phyloP scores from a whole-genome alignment of 2,888 invertebrate species.

The Sepiola atlantica region DNA sequence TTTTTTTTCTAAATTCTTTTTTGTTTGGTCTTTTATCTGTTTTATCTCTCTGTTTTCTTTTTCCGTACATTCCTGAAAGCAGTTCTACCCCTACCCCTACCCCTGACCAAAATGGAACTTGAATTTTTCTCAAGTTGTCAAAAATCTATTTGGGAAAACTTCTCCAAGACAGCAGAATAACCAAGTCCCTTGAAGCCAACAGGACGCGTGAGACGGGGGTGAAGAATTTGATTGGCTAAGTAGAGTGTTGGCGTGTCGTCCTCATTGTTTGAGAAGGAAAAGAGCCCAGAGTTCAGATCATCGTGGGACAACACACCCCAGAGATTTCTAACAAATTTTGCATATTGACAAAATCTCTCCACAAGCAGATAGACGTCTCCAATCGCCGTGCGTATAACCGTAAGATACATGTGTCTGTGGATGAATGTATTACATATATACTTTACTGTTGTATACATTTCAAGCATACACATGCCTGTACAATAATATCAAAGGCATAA shows the following conservation, averaged over 20 bases:
- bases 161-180: neutral
- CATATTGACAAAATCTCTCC: neutral
- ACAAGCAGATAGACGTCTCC: neutral
- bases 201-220: neutral
- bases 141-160: conserved; percentile 13
- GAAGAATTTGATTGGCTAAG: neutral
- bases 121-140: neutral
- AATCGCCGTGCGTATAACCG: neutral
- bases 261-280: neutral
- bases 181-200: neutral
- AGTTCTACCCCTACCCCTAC: neutral
- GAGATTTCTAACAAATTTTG: neutral
- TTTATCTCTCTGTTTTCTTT: neutral
- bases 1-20: accelerated
- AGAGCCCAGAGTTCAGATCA: conserved; percentile 10
- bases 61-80: neutral
- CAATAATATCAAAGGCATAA: neutral
- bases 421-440: neutral
- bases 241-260: neutral
- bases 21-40: neutral
- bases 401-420: neutral
- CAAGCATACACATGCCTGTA: neutral
- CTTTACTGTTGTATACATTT: neutral
- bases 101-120: neutral
- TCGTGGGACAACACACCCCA: neutral